Percentiles rank a stretch among this genome's conserved stretches.
phyloP scores from a whole-genome alignment of 2,113 vertebrate genomes.

The Hemibagrus wyckioides region DNA sequence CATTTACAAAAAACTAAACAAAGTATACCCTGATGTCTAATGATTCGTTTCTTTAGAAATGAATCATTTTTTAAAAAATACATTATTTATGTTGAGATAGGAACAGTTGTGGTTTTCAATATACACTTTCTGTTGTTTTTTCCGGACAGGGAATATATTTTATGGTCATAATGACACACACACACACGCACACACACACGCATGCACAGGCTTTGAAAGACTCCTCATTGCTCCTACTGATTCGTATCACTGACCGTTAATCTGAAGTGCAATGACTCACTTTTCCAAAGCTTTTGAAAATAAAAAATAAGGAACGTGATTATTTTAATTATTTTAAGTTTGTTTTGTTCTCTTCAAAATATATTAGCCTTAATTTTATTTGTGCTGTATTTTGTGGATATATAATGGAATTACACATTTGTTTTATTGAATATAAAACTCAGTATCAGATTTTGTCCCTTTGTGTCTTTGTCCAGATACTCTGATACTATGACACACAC shows the following conservation, averaged over 20 bases:
- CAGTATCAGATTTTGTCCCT: neutral
- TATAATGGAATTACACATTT: slow-evolving; percentile 62
- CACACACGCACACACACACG: neutral
- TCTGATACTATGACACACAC: too few relatives aligned
- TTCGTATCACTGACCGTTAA: slow-evolving; percentile 43
- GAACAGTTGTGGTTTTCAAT: slow-evolving; percentile 60
- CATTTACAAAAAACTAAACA: slow-evolving; percentile 2
- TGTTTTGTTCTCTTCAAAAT: slow-evolving; percentile 59
- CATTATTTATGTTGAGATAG: slow-evolving; percentile 81
- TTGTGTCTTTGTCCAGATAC: slow-evolving; percentile 32
- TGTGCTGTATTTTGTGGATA: slow-evolving; percentile 65
- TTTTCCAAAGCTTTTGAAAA: slow-evolving; percentile 53
- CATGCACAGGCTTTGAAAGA: slow-evolving; percentile 26
- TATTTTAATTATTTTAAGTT: slow-evolving; percentile 60
- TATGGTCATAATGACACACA: slow-evolving; percentile 48
- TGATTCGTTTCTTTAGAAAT: slow-evolving; percentile 65
- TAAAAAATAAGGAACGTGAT: slow-evolving; percentile 45
- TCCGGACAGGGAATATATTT: slow-evolving; percentile 42
- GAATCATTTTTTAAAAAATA: slow-evolving; percentile 73
- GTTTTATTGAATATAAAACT: slow-evolving; percentile 55
- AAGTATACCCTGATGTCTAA: slow-evolving; percentile 50
- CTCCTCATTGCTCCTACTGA: slow-evolving; percentile 48
- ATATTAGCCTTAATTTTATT: slow-evolving; percentile 63
- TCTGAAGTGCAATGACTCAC: slow-evolving; percentile 71
- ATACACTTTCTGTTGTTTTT: slow-evolving; percentile 36